Conservation (phyloP, 35 echinoderm and acorn worm genomes). For the Anneissia japonica region DNA sequence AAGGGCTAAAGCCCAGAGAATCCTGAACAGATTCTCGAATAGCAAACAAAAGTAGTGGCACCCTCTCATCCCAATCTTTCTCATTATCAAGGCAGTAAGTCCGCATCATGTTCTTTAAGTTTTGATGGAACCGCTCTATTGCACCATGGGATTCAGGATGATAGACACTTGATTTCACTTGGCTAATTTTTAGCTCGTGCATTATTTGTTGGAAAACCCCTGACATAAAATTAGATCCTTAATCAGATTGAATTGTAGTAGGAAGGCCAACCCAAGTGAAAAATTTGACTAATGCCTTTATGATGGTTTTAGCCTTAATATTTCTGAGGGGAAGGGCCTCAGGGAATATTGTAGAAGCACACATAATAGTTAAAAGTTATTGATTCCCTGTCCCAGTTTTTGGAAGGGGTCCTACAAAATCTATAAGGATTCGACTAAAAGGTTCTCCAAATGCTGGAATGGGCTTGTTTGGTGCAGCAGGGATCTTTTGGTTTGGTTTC, state of each 20-base stretch:
- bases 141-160: constrained; percentile 35
- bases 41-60: constrained; percentile 64
- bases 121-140: constrained; percentile 61
- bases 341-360: constrained; percentile 63
- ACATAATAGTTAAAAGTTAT: constrained; percentile 67
- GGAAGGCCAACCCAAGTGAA: constrained; percentile 60
- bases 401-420: constrained; percentile 61
- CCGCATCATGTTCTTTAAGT: constrained; percentile 57
- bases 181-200: constrained; percentile 4
- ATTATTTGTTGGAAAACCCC: constrained; percentile 19
- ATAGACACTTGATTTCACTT: constrained; percentile 17
- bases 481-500: constrained; percentile 70
- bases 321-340: constrained; percentile 54
- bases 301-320: constrained; percentile 41
- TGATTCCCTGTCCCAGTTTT: constrained; percentile 49
- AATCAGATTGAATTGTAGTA: constrained; percentile 51
- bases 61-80: constrained; percentile 73
- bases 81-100: constrained; percentile 43
- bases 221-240: constrained; percentile 17
- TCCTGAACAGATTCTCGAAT: constrained; percentile 42
- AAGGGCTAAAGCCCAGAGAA: constrained; percentile 59
- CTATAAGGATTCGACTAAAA: constrained; percentile 52
- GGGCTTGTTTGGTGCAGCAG: constrained; percentile 46
- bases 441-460: constrained; percentile 83
- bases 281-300: constrained; percentile 47